Base-by-base conservation (phyloP, 2,888 invertebrate species). In the Synergus umbraculus region DNA sequence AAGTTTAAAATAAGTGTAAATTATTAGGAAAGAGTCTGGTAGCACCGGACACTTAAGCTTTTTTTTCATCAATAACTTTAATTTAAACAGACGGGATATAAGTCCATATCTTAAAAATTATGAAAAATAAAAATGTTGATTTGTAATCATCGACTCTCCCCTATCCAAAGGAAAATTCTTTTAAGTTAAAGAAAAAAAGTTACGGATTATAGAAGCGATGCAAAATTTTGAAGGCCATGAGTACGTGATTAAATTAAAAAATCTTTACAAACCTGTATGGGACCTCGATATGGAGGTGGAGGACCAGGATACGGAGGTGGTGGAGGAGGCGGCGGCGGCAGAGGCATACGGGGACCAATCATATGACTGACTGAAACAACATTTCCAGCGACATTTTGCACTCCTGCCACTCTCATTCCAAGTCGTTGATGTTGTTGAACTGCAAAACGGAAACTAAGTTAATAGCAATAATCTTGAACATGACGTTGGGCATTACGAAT, bases 221-320 rank as follows among this genome's bases (percentile, higher is more conserved):
- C 43, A 76, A 76, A 43, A 76, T 37, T 60, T 60, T 29, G 12
- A 65, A 49, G 10, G 60, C 85, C 84, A 85, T 85, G 37, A 73
- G 76, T 76, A 67, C 76, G 84, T 85, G 13, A 76, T 73, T 76
- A 73, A 69, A 80, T 81, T 10, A 79, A 77, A 13, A 76, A 64
- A 29, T 73, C 44, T 66, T 64, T 77, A 89, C 90, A 82, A 87
- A 92, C 92, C 90, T 92, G 93, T 85, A 91, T 92, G 10, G 93
- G 94, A 0, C 94, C 95, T 43, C 95, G 95, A 89, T 95, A 95
- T 18, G 95, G 95, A n/a, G 95, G 95, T 18, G 96, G 95, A 8
- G 95, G 95, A 73, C 95, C 95, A 37, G 95, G 95, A 92, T 95
- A 94, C 79, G 96, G 95, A 46, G 96, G 96, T 78, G 96, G 96